Evolutionary conservation across 2,888 invertebrate species (phyloP).

Genomic region (Agriopis aurantiaria): DNA sequence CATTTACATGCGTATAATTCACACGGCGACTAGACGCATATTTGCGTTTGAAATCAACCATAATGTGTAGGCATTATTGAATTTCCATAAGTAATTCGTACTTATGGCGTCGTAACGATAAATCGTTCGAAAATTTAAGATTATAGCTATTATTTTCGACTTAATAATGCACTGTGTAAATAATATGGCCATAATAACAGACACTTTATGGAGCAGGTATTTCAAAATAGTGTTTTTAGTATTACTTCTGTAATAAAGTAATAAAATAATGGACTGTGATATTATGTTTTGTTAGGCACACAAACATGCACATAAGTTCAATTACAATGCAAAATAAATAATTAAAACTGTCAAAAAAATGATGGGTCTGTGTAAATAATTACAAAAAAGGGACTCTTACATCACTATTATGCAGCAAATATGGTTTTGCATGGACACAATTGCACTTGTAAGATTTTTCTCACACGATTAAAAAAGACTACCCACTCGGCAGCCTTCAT

Average conservation of each 20-base stretch:
- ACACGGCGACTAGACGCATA: slow-evolving; percentile 22
- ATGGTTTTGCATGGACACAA: slow-evolving; percentile 22
- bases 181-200: slow-evolving; percentile 41
- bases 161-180: slow-evolving; percentile 47
- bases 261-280: too few species aligned
- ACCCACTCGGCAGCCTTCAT: slow-evolving; percentile 57
- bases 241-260: neutral
- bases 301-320: too few species aligned
- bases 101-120: slow-evolving; percentile 52
- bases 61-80: slow-evolving; percentile 19
- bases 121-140: slow-evolving; percentile 50
- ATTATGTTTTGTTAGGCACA: too few species aligned
- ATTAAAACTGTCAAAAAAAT: neutral
- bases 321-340: neutral
- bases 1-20: slow-evolving; percentile 31
- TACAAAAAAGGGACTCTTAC: neutral
- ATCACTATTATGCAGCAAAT: slow-evolving; percentile 10
- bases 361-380: neutral
- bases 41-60: slow-evolving; percentile 21
- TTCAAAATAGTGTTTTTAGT: neutral
- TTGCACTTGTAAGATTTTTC: slow-evolving; percentile 27
- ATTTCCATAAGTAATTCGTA: slow-evolving; percentile 55
- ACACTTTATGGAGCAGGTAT: neutral
- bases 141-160: slow-evolving; percentile 46
- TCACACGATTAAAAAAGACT: slow-evolving; percentile 46